phyloP scores from a whole-genome alignment of 2,797 vertebrate genomes.

The Schizothorax lantsangensis region DNA sequence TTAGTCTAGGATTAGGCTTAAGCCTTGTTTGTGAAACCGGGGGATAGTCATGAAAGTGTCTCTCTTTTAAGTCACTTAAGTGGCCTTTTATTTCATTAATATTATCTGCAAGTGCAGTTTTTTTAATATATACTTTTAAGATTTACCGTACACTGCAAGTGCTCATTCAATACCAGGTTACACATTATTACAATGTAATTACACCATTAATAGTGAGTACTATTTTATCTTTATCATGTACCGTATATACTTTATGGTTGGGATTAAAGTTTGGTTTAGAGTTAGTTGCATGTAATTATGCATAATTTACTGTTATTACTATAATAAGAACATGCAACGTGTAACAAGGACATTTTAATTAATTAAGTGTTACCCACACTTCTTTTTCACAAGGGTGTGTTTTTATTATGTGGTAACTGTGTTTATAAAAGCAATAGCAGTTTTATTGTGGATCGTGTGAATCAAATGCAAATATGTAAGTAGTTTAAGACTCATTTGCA shows the following conservation, averaged over 20 bases:
- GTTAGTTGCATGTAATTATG: neutral
- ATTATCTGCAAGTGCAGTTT: neutral
- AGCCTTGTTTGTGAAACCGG: too few species aligned
- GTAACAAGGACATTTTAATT: neutral
- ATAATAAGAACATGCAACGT: neutral
- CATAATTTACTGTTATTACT: neutral
- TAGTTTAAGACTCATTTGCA: neutral
- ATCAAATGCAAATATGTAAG: neutral
- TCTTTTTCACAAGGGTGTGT: neutral
- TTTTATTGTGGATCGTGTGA: neutral
- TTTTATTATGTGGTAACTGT: neutral
- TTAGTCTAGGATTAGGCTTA: too few species aligned
- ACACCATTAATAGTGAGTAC: neutral
- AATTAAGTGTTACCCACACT: neutral
- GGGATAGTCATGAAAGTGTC: too few species aligned
- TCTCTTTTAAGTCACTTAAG: neutral
- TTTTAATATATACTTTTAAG: neutral
- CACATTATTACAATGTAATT: neutral
- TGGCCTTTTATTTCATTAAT: neutral
- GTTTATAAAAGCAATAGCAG: neutral
- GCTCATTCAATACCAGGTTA: neutral
- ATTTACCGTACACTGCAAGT: neutral
- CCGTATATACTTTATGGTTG: neutral
- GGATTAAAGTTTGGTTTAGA: neutral
- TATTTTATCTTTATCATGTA: neutral